phyloP scores from a whole-genome alignment of 2,888 invertebrate genomes.

The Drosophila quinaria region DNA sequence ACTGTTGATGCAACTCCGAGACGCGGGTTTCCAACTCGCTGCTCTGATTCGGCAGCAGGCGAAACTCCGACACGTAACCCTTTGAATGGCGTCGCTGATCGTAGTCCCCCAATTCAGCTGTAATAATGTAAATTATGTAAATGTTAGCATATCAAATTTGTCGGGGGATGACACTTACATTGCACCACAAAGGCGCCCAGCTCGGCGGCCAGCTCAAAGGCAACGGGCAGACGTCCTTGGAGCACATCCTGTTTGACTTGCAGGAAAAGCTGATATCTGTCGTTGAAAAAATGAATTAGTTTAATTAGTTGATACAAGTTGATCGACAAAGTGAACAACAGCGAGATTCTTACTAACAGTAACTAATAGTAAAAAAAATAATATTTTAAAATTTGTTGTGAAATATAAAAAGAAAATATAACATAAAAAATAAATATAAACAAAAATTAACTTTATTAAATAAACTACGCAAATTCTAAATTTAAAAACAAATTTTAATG shows the following conservation, averaged over 20 bases:
- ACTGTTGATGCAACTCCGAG: constrained; percentile 94
- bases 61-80: constrained; percentile 98
- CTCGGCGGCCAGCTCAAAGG: constrained; percentile 96
- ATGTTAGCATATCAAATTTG: background rate
- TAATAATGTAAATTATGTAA: constrained; percentile 66
- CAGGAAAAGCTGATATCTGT: constrained; percentile 98
- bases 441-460: too few relatives aligned
- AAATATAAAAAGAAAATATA: too few relatives aligned
- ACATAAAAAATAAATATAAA: too few relatives aligned
- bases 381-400: too few relatives aligned
- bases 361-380: too few relatives aligned
- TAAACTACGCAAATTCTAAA: too few relatives aligned
- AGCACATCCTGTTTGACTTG: constrained; percentile 98
- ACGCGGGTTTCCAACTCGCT: constrained; percentile 95
- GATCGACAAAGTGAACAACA: background rate
- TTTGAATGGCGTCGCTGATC: constrained; percentile 94
- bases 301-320: constrained; percentile 54
- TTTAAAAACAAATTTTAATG: too few relatives aligned
- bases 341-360: background rate
- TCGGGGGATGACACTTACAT: constrained; percentile 90
- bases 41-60: constrained; percentile 96
- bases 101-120: constrained; percentile 98
- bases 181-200: constrained; percentile 97
- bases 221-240: constrained; percentile 96
- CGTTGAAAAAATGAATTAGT: constrained; percentile 52